Conservation (phyloP, 2,797 vertebrate species). For the Karalla daura region DNA sequence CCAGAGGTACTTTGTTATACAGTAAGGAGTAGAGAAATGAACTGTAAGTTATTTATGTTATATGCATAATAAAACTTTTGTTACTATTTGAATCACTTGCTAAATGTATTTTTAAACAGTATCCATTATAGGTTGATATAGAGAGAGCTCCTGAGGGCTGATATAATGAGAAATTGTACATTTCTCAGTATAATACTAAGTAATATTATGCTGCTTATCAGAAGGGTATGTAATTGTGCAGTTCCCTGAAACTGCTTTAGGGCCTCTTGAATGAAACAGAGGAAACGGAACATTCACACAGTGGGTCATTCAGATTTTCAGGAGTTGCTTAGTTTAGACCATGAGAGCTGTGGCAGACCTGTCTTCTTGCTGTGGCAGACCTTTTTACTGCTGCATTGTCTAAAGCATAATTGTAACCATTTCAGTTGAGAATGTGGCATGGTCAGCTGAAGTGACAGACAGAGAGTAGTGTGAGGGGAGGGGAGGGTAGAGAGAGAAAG, state of each 20-base stretch:
- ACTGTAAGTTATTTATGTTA: too few species aligned
- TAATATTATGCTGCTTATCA: constrained; percentile 6
- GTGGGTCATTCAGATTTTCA: constrained; percentile 25
- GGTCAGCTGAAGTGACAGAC: constrained; percentile 12
- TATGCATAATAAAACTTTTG: too few species aligned
- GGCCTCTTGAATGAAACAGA: constrained; percentile 4
- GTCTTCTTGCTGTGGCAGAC: too few species aligned
- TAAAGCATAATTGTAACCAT: constrained; percentile 16
- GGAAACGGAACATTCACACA: constrained; percentile 14
- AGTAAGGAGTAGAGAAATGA: too few species aligned
- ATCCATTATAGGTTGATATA: too few species aligned
- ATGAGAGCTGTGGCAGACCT: background rate
- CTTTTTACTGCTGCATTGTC: constrained; percentile 12
- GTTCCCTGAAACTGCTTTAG: background rate
- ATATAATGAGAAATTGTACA: too few species aligned
- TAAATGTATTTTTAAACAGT: too few species aligned
- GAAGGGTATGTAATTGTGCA: background rate
- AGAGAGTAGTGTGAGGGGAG: background rate
- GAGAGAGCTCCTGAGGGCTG: too few species aligned
- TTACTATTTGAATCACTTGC: too few species aligned
- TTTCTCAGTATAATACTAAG: background rate
- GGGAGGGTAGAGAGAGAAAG: background rate
- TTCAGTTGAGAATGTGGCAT: background rate
- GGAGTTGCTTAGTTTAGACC: constrained; percentile 26
- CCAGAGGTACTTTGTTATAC: too few species aligned